Evolutionary conservation across 1,140 invertebrate species (phyloP).

Genomic region (Drosophila nannoptera): DNA sequence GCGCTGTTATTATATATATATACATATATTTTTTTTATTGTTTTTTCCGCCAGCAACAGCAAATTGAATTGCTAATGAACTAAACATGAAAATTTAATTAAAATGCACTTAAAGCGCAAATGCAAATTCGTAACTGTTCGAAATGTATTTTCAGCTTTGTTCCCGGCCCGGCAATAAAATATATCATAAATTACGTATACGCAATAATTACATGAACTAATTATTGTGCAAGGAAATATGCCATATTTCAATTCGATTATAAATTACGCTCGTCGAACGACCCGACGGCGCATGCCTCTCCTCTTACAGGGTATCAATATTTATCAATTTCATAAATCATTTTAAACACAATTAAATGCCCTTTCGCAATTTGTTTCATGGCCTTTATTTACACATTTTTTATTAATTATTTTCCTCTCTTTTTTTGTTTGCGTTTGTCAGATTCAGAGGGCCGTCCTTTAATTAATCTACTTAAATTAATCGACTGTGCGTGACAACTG

Average conservation of each 20-base stretch:
- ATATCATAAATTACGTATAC: neutral
- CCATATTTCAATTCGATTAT: no score
- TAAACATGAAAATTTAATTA: conserved; percentile 58
- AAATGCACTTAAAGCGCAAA: conserved; percentile 50
- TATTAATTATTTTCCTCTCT: no score
- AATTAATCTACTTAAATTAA: no score
- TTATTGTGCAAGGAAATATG: neutral
- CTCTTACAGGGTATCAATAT: conserved; percentile 5
- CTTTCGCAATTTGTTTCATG: no score
- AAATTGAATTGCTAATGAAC: conserved; percentile 65
- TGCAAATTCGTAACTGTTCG: conserved; percentile 37
- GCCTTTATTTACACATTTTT: no score
- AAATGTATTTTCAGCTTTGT: conserved; percentile 27
- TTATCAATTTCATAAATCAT: conserved; percentile 42
- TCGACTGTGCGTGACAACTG: no score
- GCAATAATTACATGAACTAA: neutral
- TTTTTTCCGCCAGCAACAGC: conserved; percentile 38
- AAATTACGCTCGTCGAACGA: neutral
- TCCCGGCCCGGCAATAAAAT: neutral
- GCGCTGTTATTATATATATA: conserved; percentile 11
- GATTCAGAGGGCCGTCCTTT: no score
- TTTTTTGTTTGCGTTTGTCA: no score
- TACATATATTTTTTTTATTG: conserved; percentile 7
- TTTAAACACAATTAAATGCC: conserved; percentile 35
- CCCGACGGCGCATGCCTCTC: neutral